A percentile compares a stretch with the other conserved stretches of the same genome.
Evolutionary conservation across 2,113 vertebrate genomes (phyloP).

Genomic region (Herpetotheres cachinnans): DNA sequence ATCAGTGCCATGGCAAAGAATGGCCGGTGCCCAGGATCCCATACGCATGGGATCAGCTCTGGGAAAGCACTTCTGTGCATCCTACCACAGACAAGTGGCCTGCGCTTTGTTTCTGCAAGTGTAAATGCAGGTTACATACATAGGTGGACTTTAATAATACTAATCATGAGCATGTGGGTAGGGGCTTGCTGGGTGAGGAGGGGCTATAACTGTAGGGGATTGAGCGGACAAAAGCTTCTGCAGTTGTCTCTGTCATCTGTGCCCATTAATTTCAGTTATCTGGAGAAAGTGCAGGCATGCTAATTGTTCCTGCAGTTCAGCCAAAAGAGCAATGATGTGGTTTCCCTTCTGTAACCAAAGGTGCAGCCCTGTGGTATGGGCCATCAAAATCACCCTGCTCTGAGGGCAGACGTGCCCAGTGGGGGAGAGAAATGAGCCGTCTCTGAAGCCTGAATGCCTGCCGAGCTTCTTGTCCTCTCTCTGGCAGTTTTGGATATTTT

Average conservation of each 20-base stretch:
- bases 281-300: rapidly evolving
- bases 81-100: rapidly evolving
- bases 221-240: background rate
- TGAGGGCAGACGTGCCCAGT: rapidly evolving
- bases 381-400: background rate
- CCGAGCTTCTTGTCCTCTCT: background rate
- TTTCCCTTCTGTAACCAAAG: rapidly evolving
- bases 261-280: rapidly evolving
- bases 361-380: rapidly evolving
- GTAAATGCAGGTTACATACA: rapidly evolving
- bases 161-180: rapidly evolving
- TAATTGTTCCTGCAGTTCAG: rapidly evolving
- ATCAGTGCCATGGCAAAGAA: background rate
- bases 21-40: rapidly evolving
- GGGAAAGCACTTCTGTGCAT: rapidly evolving
- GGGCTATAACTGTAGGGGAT: rapidly evolving
- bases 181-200: background rate
- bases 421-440: too few species aligned
- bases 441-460: background rate
- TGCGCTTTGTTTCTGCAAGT: rapidly evolving
- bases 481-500: rapidly evolving
- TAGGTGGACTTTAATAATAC: background rate
- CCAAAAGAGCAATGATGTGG: rapidly evolving
- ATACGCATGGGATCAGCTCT: rapidly evolving
- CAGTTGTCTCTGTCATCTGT: background rate